Evolutionary conservation across 2,797 vertebrate species (phyloP).

Genomic region (Bufotes viridis): DNA sequence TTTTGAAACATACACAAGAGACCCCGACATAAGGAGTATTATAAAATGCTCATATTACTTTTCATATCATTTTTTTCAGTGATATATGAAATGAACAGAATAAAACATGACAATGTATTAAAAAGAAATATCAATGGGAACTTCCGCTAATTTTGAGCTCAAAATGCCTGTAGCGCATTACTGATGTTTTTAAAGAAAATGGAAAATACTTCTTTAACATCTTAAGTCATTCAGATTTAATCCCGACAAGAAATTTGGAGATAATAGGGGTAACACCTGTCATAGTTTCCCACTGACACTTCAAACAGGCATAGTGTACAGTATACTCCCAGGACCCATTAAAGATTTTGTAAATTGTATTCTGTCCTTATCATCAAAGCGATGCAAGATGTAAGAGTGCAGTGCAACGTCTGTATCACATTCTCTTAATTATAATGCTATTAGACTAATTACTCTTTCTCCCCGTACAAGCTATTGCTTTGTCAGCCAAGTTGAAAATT

Average conservation of each 20-base stretch:
- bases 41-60: constrained; percentile 5
- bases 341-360: constrained; percentile 39
- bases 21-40: neutral
- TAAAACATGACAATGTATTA: neutral
- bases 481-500: neutral
- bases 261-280: neutral
- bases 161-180: neutral
- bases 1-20: neutral
- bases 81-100: constrained; percentile 25
- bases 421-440: constrained; percentile 48
- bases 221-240: neutral
- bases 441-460: constrained; percentile 48
- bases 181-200: neutral
- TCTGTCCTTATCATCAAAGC: constrained; percentile 41
- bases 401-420: constrained; percentile 15
- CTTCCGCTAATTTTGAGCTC: neutral
- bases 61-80: neutral
- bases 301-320: neutral
- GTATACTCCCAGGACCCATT: constrained; percentile 5
- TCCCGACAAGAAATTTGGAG: neutral
- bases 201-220: neutral
- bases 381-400: constrained; percentile 33
- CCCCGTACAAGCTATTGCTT: neutral
- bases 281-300: neutral
- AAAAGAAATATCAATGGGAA: constrained; percentile 2